Base-by-base conservation (phyloP, 1,140 invertebrate genomes). In the Trachelipus rathkii region DNA sequence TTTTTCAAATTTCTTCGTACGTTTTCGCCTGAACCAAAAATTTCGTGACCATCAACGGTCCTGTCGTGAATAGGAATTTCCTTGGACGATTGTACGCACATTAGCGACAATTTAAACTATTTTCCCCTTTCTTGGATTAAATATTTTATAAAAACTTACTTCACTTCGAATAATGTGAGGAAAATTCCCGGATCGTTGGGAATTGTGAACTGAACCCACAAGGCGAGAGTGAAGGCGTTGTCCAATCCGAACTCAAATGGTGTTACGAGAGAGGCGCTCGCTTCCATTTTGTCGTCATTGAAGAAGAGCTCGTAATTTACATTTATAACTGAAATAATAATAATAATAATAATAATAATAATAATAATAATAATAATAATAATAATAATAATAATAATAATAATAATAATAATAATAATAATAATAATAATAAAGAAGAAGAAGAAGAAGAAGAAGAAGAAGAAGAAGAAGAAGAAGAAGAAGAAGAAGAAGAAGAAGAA, bases 221-320 rank as follows among this genome's bases (percentile, higher is more conserved):
- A 90, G 9, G 92, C 94, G 33, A 98, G 87, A 0, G 95, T 96
- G 10, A 98, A 85, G 84, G 92, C 93, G 78, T 89, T 89, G 53
- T 90, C 89, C 19, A 88, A 87, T 8, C 90, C 90, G 5, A 93
- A 90, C 79, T 91, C 90, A 87, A 97, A 96, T 73, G 96, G 96
- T 82, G 96, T 92, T 15, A 93, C 89, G 86, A 96, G 90, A 44
- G 93, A 91, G 10, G 95, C 95, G 81, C 92, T 94, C 73, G 94
- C 95, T 11, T 93, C 89, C 68, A 84, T 84, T 33, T 90, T 87
- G 70, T 93, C 90, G 84, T 98, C 95, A 82, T 93, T 95, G 83
- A 98, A 95, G 88, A 94, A 95, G 0, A 98, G 85, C 83, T 98
- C 96, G 83, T 97, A 98, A 84, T 98, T 95, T 9, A 96, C 94